A percentile compares a stretch with the other conserved stretches of the same genome.
Conservation (phyloP, 2,113 vertebrate genomes). For the Gallinago media region DNA sequence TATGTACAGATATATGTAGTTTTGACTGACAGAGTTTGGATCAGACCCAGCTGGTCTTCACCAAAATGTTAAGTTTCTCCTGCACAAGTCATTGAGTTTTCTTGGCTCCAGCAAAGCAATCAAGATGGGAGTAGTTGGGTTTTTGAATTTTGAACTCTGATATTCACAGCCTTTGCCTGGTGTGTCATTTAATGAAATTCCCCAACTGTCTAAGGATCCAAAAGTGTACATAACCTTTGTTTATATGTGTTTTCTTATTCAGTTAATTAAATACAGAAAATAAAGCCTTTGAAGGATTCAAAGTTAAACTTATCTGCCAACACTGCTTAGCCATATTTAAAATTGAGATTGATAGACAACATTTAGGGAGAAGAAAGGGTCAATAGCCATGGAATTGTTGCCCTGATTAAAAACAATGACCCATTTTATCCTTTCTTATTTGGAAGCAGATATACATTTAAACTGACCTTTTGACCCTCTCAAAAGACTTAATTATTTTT, state of each 20-base stretch:
- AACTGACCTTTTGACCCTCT: background rate
- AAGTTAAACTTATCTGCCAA: background rate
- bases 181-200: background rate
- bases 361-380: background rate
- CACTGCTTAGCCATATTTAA: background rate
- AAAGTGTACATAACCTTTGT: background rate
- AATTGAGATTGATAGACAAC: background rate
- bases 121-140: background rate
- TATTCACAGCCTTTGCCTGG: background rate
- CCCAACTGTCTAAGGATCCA: background rate
- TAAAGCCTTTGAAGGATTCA: background rate
- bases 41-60: background rate
- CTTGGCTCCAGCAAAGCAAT: background rate
- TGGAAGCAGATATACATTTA: background rate
- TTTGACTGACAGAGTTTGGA: background rate
- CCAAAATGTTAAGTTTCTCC: background rate
- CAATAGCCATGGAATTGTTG: background rate
- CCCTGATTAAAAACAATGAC: background rate
- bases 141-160: background rate
- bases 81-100: background rate
- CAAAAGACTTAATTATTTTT: background rate
- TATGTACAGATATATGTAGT: background rate
- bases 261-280: background rate
- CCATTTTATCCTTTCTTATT: background rate
- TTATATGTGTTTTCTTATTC: background rate